Base-by-base conservation (phyloP, 2,113 vertebrate genomes). In the Coregonus clupeaformis region DNA sequence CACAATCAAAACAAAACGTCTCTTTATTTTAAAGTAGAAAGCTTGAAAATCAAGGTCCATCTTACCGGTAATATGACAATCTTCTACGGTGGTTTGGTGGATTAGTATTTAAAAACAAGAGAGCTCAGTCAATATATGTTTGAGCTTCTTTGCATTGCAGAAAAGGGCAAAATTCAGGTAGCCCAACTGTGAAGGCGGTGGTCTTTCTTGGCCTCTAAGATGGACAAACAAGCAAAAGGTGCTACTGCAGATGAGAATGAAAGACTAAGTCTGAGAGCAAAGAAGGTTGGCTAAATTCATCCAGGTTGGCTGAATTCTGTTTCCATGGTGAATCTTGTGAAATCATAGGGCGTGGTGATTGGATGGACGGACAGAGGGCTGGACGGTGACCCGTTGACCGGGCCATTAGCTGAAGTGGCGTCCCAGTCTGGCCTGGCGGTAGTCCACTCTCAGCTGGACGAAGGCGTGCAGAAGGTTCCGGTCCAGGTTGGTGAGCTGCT, bases 401-500 rank as follows among this genome's bases (percentile, higher is more conserved):
- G 62, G 82, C 87, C 89, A 89, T 87, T 94, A 99, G 93, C 97
- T 99, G 92, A 99, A 99, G 91, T 99, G 98, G 77, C 98, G 95
- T 79, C 94, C 97, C 63, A 99, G 95, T 87, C 97, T 95, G 73
- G 98, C 90, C 72, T 96, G 95, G 82, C 97, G 95, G 92, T 99
- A 99, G 92, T 99, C 97, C 27, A 94, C 96, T 82, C 98, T 91
- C 59, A 99, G 96, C 91, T 99, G 98, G 85, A 99, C 98, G 49
- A 99, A 99, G 90, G 97, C 96, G 79, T 99, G 97, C 78, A 98
- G 95, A 79, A 98, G 96, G 93, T 96, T 98, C 85, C 96, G 95
- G 92, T 99, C 98, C 93, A 99, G 94, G 84, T 96, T 98, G 86
- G 96, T 98, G 81, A 99, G 95, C 75, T 99, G 98, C 87, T 99